phyloP scores from a whole-genome alignment of 2,113 vertebrate species.

The Chlorodrepanis virens region DNA sequence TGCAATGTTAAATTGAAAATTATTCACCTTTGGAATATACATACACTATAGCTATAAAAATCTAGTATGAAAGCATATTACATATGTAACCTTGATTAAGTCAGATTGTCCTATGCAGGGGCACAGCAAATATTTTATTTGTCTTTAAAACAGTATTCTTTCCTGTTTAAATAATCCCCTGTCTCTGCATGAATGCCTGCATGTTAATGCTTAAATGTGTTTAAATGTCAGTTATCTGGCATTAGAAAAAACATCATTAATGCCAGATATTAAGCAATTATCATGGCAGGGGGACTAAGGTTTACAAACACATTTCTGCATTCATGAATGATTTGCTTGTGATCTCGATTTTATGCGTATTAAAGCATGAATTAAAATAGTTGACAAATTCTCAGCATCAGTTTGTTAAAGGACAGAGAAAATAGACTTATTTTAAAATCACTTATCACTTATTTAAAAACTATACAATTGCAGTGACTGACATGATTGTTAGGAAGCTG shows the following conservation, averaged over 20 bases:
- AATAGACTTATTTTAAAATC: neutral
- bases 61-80: neutral
- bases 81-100: neutral
- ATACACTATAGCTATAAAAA: neutral
- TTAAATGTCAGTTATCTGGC: conserved; percentile 67
- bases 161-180: conserved; percentile 47
- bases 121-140: conserved; percentile 41
- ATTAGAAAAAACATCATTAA: conserved; percentile 68
- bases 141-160: conserved; percentile 34
- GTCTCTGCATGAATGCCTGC: conserved; percentile 44
- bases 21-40: neutral
- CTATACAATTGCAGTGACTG: neutral
- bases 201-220: conserved; percentile 56
- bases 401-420: conserved; percentile 4
- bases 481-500: neutral
- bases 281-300: conserved; percentile 53
- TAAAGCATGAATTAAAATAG: conserved; percentile 3
- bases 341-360: neutral
- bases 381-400: conserved; percentile 23
- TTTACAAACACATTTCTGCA: conserved; percentile 52
- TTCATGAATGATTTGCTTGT: conserved; percentile 43
- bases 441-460: neutral
- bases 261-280: conserved; percentile 73
- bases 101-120: neutral
- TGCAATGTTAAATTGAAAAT: neutral